Percentiles rank a stretch among this genome's conserved stretches.
phyloP scores from a whole-genome alignment of 2,888 invertebrate genomes.

The Conomelus anceps region DNA sequence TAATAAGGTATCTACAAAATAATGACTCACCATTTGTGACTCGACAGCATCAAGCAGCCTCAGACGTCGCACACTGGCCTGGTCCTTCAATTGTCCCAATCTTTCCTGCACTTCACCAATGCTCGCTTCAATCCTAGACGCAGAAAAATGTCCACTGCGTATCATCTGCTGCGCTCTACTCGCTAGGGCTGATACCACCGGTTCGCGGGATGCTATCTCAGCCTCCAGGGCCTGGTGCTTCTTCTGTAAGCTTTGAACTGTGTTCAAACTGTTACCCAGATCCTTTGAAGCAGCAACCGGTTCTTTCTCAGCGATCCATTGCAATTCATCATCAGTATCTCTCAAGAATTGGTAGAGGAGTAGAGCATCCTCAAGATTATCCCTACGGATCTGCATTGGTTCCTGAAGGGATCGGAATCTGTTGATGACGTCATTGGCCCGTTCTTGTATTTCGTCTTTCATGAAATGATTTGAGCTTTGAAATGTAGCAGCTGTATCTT shows the following conservation, averaged over 20 bases:
- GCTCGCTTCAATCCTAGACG: conserved; percentile 61
- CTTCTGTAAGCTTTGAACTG: conserved; percentile 85
- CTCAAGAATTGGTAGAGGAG: conserved; percentile 81
- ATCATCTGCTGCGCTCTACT: conserved; percentile 72
- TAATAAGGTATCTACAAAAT: not conserved
- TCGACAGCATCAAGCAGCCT: conserved; percentile 74
- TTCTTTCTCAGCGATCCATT: conserved; percentile 80
- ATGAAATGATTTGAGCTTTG: conserved; percentile 79
- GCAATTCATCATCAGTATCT: conserved; percentile 87
- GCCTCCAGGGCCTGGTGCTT: conserved; percentile 89
- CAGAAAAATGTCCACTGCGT: conserved; percentile 78
- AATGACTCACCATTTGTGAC: conserved; percentile 60
- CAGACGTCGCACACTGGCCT: conserved; percentile 62
- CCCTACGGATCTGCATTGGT: conserved; percentile 83
- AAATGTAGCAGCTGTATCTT: conserved; percentile 72
- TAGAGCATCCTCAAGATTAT: conserved; percentile 86
- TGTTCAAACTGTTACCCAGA: conserved; percentile 57
- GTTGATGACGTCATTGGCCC: conserved; percentile 60
- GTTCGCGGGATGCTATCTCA: conserved; percentile 80
- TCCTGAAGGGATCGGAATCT: conserved; percentile 64
- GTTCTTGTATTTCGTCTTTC: conserved; percentile 73
- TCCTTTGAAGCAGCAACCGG: conserved; percentile 63
- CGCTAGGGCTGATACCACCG: conserved; percentile 66
- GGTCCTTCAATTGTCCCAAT: conserved; percentile 61
- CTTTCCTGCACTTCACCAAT: conserved; percentile 62